A percentile compares a stretch with the other conserved stretches of the same genome.
Conservation (phyloP, 1,140 invertebrate genomes). For the Orchesella cincta region DNA sequence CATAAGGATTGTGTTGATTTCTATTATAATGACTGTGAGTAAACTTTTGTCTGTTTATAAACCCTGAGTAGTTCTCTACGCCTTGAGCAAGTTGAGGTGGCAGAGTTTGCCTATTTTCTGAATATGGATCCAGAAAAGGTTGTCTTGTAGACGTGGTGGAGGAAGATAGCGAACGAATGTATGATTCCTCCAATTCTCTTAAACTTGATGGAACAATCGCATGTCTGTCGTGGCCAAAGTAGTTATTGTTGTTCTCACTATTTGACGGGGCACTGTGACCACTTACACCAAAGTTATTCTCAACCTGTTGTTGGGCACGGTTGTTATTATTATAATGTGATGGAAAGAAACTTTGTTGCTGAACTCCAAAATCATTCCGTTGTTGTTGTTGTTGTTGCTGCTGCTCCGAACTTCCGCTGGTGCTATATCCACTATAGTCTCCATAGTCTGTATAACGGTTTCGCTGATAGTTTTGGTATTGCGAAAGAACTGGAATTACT, state of each 20-base stretch:
- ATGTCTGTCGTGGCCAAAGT: not conserved
- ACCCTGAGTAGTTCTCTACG: not conserved
- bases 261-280: not conserved
- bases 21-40: not conserved
- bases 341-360: constrained; percentile 5
- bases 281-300: not conserved
- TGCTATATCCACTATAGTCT: not conserved
- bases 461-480: not conserved
- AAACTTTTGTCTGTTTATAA: not conserved
- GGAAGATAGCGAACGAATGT: constrained; percentile 7
- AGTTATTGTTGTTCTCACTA: not conserved
- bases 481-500: constrained; percentile 11
- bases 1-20: not conserved
- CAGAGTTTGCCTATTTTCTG: not conserved
- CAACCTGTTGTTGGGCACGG: not conserved
- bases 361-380: not conserved
- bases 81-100: not conserved
- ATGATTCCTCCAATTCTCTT: constrained; percentile 7
- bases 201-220: constrained; percentile 6
- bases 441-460: not conserved
- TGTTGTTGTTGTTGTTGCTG: not conserved
- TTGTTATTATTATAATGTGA: not conserved
- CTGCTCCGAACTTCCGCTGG: not conserved
- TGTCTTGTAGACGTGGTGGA: not conserved
- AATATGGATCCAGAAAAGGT: not conserved